Evolutionary conservation across 2,797 vertebrate genomes (phyloP), one percentile per base, ranked within the genome.

Genomic region (Heliangelus exortis): DNA sequence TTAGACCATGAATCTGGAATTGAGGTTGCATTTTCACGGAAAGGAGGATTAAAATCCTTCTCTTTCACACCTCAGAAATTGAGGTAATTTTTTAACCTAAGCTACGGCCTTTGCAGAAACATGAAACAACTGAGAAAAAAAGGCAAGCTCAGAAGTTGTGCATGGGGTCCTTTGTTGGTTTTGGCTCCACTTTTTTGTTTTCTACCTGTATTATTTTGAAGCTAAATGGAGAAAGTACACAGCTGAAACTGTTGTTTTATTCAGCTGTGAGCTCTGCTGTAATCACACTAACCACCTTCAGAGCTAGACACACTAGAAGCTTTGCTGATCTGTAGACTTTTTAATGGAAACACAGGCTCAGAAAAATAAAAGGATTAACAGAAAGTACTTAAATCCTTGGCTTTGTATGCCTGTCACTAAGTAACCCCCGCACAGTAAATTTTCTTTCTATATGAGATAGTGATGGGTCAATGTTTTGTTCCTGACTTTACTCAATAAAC

Each of bases 51-150:
- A 81, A 84, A 87, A 63, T 69, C 25, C 36, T 67, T 63, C 36
- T 72, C 15, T 78, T 82, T 89, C 74, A 43, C 33, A 43, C 12
- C 43, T 72, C 58, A 41, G 6, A 45, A 85, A 68, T 23, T 55
- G n/a, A 90, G 71, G n/a, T 68, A 61, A 78, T 5, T 54, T 93
- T 93, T 67, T 74, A 77, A 82, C 39, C 51, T 87, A 34, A 94
- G 48, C 33, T 67, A 7, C 33, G 84, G 15, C 51, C 39, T 71
- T 90, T 29, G 29, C 33, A 61, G 43, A 77, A 90, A 47, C 6
- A 18, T 47, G 11, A 10, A 19, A 50, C 6, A 75, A 16, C 36
- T 74, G 33, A 47, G 15, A 12, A 47, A 76, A n/a, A n/a, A 71
- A 31, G 33, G 58, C 28, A 62, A 72, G 8, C 7, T 77, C 18